Conservation (phyloP, 2,797 vertebrate genomes). For the Epinephelus coioides region DNA sequence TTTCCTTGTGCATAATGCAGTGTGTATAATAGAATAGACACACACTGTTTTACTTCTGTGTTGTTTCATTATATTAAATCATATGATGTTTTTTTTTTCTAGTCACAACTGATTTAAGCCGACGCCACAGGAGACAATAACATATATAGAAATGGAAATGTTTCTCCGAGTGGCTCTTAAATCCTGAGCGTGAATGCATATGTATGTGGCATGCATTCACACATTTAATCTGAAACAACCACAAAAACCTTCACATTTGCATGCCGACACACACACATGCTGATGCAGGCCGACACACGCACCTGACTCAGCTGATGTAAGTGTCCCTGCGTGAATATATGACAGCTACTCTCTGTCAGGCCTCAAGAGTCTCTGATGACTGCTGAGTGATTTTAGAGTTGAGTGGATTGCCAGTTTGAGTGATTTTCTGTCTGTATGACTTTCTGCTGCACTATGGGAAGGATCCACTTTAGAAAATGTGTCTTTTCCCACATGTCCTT, state of each 20-base stretch:
- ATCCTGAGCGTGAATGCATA: slow-evolving; percentile 1
- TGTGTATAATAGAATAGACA: background rate
- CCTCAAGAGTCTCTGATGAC: slow-evolving; percentile 74
- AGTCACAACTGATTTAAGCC: slow-evolving; percentile 7
- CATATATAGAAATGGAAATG: slow-evolving; percentile 27
- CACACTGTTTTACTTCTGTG: background rate
- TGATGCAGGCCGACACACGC: slow-evolving; percentile 18
- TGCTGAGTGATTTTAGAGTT: slow-evolving; percentile 76
- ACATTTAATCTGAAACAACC: slow-evolving; percentile 15
- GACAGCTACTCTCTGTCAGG: slow-evolving; percentile 71
- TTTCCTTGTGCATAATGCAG: background rate
- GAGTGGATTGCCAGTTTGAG: slow-evolving; percentile 76
- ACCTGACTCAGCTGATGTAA: slow-evolving; percentile 46
- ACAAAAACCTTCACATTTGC: slow-evolving; percentile 43
- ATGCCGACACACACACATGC: slow-evolving; percentile 28
- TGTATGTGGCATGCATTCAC: background rate
- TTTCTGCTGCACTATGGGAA: slow-evolving; percentile 50
- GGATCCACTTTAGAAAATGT: slow-evolving; percentile 66
- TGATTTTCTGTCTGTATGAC: slow-evolving; percentile 69
- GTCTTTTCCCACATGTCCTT: slow-evolving; percentile 44
- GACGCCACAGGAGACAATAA: slow-evolving; percentile 15
- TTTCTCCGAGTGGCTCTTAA: slow-evolving; percentile 46
- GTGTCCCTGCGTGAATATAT: slow-evolving; percentile 65
- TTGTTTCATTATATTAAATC: no score
- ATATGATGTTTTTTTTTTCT: background rate